Evolutionary conservation across 2,113 vertebrate genomes (phyloP), one percentile per base, ranked within the genome.

Genomic region (Notarius quadriscutis): DNA sequence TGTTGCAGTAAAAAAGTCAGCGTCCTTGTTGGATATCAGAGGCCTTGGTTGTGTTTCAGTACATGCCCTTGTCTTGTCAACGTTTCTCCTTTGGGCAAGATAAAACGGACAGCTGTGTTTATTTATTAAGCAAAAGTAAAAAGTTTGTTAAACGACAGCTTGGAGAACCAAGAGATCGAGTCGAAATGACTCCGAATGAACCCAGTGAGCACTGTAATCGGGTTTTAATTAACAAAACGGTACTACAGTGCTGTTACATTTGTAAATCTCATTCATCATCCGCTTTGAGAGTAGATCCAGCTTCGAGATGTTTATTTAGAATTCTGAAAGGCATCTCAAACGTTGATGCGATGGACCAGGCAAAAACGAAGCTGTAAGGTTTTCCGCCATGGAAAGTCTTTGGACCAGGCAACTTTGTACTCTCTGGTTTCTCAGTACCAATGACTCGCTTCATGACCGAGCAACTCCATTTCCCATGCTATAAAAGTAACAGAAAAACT

Each of bases 11-110:
- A 82, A 63, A 63, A 77, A 5, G 74, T 82, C 60, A n/a, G 51
- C 30, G 30, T 30, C 62, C 81, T 83, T 83, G 71, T 8, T 41
- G 4, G 50, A 25, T 86, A 86, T 67, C 48, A 79, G 41, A 85
- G 41, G 71, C 5, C 53, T 51, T 51, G 74, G 72, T 41, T 34
- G 17, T 12, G 60, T 41, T 86, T 51, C 62, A 75, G 7, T 17
- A 4, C 25, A 17, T 79, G 65, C 50, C 41, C 25, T 83, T 41
- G 1, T 22, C 62, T 53, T 67, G 62, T 67, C 48, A 9, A 27
- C n/a, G 6, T 60, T 20, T 34, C 30, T 81, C 55, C 27, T 60
- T 20, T 58, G 77, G n/a, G 55, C 27, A 41, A 22, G 51, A 60
- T 11, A 30, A 41, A 60, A 41, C 34, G 55, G 79, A 17, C n/a